Base-by-base conservation (phyloP, 2,888 invertebrate species). In the Pelosia muscerda region DNA sequence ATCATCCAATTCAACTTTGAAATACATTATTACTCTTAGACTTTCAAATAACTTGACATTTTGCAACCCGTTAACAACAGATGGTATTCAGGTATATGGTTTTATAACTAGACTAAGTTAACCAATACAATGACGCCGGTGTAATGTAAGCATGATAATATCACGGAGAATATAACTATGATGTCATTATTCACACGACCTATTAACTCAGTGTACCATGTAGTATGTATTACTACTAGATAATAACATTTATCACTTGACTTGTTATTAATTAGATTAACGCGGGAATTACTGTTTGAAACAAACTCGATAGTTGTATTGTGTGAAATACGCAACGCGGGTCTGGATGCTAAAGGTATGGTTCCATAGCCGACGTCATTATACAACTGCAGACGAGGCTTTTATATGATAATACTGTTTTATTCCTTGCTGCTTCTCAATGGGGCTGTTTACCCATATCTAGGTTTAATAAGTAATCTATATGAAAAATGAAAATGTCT, bases 221-320 rank as follows among this genome's bases (percentile, higher is more conserved):
- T 49, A n/a, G 26, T 26, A 19, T 49, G 49, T 49, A 28, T 57
- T 15, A 19, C n/a, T 26, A n/a, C 57, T 57, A 19, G 19, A 28
- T 57, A 59, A 31, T 69, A 77, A 62, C 68, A 71, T 70, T 34
- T 56, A 67, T n/a, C 49, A 49, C 49, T 49, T 49, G n/a, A n/a
- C 9, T 49, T 9, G 9, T 42, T 42, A 42, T 49, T 49, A 54
- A 65, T 56, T 73, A 53, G 65, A 53, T 23, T 71, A 66, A 19
- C 53, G 53, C 6, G 28, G 8, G 6, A 13, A 49, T 49, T 19
- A 49, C n/a, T n/a, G n/a, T 49, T 9, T 19, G 9, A 19, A 49
- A n/a, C 49, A 49, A 49, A 49, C 8, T 49, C n/a, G n/a, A n/a
- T n/a, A n/a, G n/a, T n/a, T n/a, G n/a, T n/a, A n/a, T n/a, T n/a